A percentile compares a stretch with the other conserved stretches of the same genome.
Conservation (phyloP, 2,113 vertebrate species). For the Hippoglossus stenolepis region DNA sequence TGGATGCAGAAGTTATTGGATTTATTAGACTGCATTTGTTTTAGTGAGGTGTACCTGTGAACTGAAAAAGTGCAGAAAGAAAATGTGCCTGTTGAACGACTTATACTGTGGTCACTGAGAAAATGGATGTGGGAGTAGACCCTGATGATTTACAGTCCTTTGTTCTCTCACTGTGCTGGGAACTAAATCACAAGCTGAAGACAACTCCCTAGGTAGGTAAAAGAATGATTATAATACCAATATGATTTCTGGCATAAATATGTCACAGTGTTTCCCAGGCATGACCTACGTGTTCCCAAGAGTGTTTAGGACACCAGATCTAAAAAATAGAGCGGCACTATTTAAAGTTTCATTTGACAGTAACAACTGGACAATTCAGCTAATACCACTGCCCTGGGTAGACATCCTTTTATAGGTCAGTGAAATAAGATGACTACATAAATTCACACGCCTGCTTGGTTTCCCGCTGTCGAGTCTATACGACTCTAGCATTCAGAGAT, state of each 20-base stretch:
- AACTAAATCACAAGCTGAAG: constrained; percentile 25
- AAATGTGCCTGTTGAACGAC: constrained; percentile 55
- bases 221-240: background rate
- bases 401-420: background rate
- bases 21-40: background rate
- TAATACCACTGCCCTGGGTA: background rate
- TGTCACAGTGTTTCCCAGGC: background rate
- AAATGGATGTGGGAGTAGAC: constrained; percentile 60
- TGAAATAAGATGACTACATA: background rate
- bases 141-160: constrained; percentile 41
- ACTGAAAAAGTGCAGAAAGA: background rate
- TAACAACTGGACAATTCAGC: background rate
- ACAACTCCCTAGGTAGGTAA: background rate
- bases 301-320: background rate
- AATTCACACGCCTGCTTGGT: constrained; percentile 3
- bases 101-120: constrained; percentile 36
- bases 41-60: background rate
- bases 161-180: constrained; percentile 23
- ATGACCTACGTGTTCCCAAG: background rate
- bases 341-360: background rate
- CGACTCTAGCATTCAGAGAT: constrained; percentile 6
- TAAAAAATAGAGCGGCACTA: background rate
- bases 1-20: background rate
- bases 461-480: constrained; percentile 23
- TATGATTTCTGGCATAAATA: constrained; percentile 4